Evolutionary conservation across 2,888 invertebrate genomes (phyloP).

Genomic region (Aplocera efformata): DNA sequence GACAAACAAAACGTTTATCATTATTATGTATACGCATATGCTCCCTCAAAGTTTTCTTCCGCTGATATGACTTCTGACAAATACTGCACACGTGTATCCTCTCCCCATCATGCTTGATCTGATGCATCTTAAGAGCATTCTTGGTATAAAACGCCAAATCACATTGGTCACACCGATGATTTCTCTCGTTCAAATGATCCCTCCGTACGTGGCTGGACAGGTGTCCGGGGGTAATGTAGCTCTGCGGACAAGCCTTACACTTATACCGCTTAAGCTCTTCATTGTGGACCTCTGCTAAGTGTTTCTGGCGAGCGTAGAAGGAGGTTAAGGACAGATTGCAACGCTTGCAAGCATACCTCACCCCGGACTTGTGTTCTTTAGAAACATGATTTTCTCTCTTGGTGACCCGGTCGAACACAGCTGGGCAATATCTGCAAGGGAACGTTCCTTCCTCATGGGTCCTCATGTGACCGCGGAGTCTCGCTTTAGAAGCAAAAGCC

Average conservation of each 20-base stretch:
- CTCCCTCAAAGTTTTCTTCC: slow-evolving; percentile 66
- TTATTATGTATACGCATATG: slow-evolving; percentile 72
- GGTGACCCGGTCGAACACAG: slow-evolving; percentile 63
- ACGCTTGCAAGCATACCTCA: slow-evolving; percentile 63
- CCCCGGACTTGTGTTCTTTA: slow-evolving; percentile 67
- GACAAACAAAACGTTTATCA: slow-evolving; percentile 68
- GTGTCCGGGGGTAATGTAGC: slow-evolving; percentile 72
- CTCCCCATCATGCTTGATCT: slow-evolving; percentile 78
- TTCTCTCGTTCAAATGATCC: slow-evolving; percentile 69
- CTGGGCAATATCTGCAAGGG: slow-evolving; percentile 60
- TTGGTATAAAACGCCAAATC: slow-evolving; percentile 76
- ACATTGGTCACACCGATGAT: slow-evolving; percentile 75
- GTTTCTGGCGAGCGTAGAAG: slow-evolving; percentile 69
- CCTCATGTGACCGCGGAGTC: slow-evolving; percentile 72
- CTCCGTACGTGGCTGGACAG: slow-evolving; percentile 66
- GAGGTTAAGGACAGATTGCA: slow-evolving; percentile 66
- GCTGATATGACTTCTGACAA: slow-evolving; percentile 73
- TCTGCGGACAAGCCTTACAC: slow-evolving; percentile 69
- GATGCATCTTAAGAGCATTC: slow-evolving; percentile 78
- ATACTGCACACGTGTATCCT: slow-evolving; percentile 73
- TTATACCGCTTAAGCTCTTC: slow-evolving; percentile 71
- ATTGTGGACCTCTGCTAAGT: slow-evolving; percentile 67
- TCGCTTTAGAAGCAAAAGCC: slow-evolving; percentile 73
- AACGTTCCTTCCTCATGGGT: slow-evolving; percentile 75
- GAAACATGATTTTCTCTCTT: slow-evolving; percentile 71